Evolutionary conservation across 1,140 invertebrate species (phyloP), one percentile per base, ranked within the genome.

Genomic region (Arion vulgaris): DNA sequence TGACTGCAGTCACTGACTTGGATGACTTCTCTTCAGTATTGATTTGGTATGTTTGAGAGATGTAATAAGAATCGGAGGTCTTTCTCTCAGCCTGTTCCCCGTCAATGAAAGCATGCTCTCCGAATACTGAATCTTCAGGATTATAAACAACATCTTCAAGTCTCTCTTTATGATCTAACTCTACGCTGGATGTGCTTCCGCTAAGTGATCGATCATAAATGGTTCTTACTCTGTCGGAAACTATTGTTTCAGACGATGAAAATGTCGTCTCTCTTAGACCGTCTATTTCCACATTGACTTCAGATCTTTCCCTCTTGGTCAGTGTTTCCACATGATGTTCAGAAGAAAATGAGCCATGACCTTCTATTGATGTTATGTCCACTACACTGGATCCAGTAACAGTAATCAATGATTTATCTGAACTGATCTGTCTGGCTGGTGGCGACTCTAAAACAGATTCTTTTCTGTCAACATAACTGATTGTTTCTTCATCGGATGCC

Each of bases 61-160:
- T 81, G 49, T 81, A 81, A 39, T 81, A 62, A 13, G 80, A 81
- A 17, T 81, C 80, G 0, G 80, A 81, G 9, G 34, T 51, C 51
- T 75, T 75, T 45, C 73, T 45, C 23, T 75, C 73, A 39, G 53
- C 66, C 28, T 49, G 49, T 0, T 36, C 49, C 38, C 28, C 34
- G 26, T 36, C n/a, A 26, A 13, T 7, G 28, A 34, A 34, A 45
- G 26, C 39, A 34, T 7, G n/a, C 11, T 45, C 32, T 15, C 41
- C n/a, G 36, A 76, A 76, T 5, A 36, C 74, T 36, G 36, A 66
- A 34, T 66, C 53, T 7, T 66, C 19, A 49, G 41, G 32, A 1
- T 11, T 26, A 4, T n/a, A 2, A 17, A 34, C 19, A 34, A 28
- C 0, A 0, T 34, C 45, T 28, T 2, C 41, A 17, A 53, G 1